Evolutionary conservation across 2,113 vertebrate species (phyloP).

Genomic region (Callospermophilus lateralis): DNA sequence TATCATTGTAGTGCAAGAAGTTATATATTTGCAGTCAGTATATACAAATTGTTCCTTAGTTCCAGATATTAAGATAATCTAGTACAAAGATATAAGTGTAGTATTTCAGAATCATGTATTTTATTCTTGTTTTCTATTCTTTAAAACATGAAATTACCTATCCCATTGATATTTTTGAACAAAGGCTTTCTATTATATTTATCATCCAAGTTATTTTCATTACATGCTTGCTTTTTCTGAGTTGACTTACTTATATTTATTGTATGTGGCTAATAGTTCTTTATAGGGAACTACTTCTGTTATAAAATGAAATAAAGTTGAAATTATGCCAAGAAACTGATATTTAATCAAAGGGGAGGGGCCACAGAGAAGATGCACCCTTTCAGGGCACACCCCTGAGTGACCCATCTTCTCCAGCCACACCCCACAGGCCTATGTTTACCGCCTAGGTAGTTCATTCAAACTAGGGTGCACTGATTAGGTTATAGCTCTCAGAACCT

Average conservation of each 20-base stretch:
- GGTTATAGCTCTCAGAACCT: too few relatives aligned
- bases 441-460: too few relatives aligned
- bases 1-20: not conserved
- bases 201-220: not conserved
- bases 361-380: too few relatives aligned
- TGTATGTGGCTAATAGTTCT: not conserved
- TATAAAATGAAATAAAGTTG: conserved; percentile 29
- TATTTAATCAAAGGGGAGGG: too few relatives aligned
- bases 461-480: too few relatives aligned
- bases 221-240: not conserved
- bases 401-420: too few relatives aligned
- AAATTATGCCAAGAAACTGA: not conserved
- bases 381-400: too few relatives aligned
- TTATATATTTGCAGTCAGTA: not conserved
- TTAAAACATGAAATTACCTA: not conserved
- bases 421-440: too few relatives aligned
- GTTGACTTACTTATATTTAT: not conserved
- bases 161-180: not conserved
- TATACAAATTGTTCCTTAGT: not conserved
- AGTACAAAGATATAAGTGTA: not conserved
- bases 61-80: not conserved
- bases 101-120: not conserved
- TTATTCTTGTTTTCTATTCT: not conserved
- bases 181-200: not conserved
- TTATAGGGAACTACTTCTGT: not conserved